Conservation (phyloP, 2,888 invertebrate species). For the Hanleya hanleyi region DNA sequence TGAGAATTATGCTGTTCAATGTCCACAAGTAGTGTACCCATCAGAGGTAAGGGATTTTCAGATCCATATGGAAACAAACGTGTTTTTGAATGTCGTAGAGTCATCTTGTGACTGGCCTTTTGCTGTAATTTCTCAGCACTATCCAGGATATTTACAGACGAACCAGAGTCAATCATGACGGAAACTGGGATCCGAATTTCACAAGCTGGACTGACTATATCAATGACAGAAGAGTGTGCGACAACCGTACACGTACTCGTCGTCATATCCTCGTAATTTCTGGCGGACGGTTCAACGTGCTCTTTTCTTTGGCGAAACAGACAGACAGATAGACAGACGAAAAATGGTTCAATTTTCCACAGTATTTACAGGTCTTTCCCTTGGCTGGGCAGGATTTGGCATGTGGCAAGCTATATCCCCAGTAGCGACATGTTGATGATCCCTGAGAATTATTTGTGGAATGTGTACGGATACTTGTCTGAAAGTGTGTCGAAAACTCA, state of each 20-base stretch:
- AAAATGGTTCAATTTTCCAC: slow-evolving; percentile 7
- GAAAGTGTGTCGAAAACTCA: slow-evolving; percentile 16
- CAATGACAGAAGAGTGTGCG: background rate
- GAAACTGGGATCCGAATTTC: background rate
- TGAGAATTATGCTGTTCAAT: background rate
- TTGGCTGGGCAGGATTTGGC: slow-evolving; percentile 13
- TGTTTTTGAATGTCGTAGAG: background rate
- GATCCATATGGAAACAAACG: slow-evolving; percentile 8
- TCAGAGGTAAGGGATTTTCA: background rate
- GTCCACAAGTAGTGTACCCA: background rate
- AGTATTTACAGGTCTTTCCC: slow-evolving; percentile 4
- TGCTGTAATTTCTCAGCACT: no score
- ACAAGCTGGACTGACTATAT: background rate
- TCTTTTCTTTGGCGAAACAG: background rate
- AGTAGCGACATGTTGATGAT: background rate
- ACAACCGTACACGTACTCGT: background rate
- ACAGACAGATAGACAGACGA: background rate
- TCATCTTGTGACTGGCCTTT: background rate
- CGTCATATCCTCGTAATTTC: background rate
- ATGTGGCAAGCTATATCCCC: background rate
- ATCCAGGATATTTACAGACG: slow-evolving; percentile 15
- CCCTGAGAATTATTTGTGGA: background rate
- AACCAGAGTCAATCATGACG: slow-evolving; percentile 13
- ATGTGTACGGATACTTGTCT: background rate
- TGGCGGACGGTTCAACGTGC: background rate